Percentiles rank a stretch among this genome's conserved stretches.
Conservation (phyloP, 2,888 invertebrate species). For the Anodontia alba region DNA sequence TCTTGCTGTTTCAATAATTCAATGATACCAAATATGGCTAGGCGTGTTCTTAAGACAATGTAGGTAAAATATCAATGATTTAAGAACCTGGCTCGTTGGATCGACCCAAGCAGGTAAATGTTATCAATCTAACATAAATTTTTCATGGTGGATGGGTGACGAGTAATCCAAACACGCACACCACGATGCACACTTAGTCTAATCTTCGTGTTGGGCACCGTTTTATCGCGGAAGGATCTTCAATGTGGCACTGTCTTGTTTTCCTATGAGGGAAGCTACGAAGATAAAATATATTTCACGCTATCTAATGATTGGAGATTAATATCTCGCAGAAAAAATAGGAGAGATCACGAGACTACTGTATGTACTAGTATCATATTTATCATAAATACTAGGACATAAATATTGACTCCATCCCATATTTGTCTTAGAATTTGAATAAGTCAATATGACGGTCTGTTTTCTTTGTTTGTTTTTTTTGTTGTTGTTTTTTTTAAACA, state of each 20-base stretch:
- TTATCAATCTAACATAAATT: not conserved
- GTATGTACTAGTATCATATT: too few relatives aligned
- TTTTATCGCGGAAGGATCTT: not conserved
- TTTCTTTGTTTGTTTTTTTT: too few relatives aligned
- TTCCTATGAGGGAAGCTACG: not conserved
- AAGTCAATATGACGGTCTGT: too few relatives aligned
- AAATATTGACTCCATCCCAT: too few relatives aligned
- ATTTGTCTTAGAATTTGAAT: too few relatives aligned
- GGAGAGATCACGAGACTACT: not conserved
- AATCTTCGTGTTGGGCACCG: conserved; percentile 9
- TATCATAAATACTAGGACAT: too few relatives aligned
- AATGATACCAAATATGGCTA: not conserved
- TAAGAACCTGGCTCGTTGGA: too few relatives aligned
- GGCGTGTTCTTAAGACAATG: not conserved
- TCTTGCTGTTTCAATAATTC: too few relatives aligned
- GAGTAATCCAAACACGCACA: conserved; percentile 1
- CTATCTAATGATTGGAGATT: conserved; percentile 13
- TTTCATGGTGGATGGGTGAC: conserved; percentile 6
- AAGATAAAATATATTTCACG: conserved; percentile 10
- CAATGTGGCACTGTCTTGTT: not conserved
- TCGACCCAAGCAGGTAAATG: not conserved
- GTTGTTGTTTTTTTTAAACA: too few relatives aligned
- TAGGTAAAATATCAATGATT: too few relatives aligned
- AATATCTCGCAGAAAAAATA: not conserved
- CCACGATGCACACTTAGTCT: not conserved